Base-by-base conservation (phyloP, 2,797 vertebrate genomes). In the Pseudotriccus pelzelni region DNA sequence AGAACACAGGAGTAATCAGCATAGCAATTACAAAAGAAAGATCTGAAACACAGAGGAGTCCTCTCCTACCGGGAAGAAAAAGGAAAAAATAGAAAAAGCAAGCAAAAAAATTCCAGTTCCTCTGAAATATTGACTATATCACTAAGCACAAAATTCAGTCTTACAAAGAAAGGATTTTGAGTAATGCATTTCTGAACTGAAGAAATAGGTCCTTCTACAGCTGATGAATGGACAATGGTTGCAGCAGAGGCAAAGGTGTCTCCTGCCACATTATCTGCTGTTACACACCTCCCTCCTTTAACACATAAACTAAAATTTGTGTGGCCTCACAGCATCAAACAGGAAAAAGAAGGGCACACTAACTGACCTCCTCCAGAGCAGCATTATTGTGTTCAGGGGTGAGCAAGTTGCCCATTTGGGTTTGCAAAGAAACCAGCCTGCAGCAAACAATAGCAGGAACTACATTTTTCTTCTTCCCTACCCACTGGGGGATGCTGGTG, bases 311-410 rank as follows among this genome's bases (percentile, higher is more conserved):
- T 30, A 72, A 73, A 72, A 82, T 39, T 9, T 20, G 14, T 7
- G 19, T 7, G 4, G 22, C 12, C 43, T n/a, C 24, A 15, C 2
- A 4, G 43, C 12, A n/a, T 16, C 36, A 43, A 80, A 59, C 16
- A 76, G 52, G 10, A 14, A 12, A 55, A 89, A 59, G 28, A 58
- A 46, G 5, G 12, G 9, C 43, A 20, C 3, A 12, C 23, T 34
- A 50, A 72, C 37, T 24, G 41, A 52, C 16, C 32, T 73, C 10
- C 52, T 55, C 49, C 46, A 62, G 30, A 41, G 34, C 37, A 89
- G 41, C 14, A 24, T 34, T 34, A n/a, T 1, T 1, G 1, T 6
- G 3, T 19, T 39, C 50, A 20, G 32, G 21, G 8, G 4, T 49
- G 23, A 76, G 50, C 50, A 53, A 39, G 25, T 1, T 34, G 21